Conservation (phyloP, 1,140 invertebrate species). For the Drosophila subobscura region DNA sequence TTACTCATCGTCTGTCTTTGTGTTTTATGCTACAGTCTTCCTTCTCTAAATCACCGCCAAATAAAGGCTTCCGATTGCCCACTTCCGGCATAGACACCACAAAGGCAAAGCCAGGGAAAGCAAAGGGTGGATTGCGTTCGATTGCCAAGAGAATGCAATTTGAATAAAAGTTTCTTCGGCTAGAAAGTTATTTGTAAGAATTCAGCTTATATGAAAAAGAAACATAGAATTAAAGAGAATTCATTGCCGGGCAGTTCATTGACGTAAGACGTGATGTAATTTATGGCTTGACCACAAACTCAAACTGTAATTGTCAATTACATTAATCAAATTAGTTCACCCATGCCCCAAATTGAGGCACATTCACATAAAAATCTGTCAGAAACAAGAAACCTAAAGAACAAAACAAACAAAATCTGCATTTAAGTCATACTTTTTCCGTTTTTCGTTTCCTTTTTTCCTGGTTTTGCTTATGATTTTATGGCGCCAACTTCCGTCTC, state of each 20-base stretch:
- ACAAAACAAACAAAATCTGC: not conserved
- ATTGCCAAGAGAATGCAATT: conserved; percentile 9
- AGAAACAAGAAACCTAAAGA: not conserved
- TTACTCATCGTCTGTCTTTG: too few relatives aligned
- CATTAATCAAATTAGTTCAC: conserved; percentile 56
- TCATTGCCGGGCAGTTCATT: conserved; percentile 7
- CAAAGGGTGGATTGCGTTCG: conserved; percentile 7
- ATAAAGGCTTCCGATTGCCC: conserved; percentile 49
- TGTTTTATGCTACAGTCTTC: conserved; percentile 3
- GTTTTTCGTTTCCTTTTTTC: not conserved
- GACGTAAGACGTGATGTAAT: conserved; percentile 22
- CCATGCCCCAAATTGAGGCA: conserved; percentile 12
- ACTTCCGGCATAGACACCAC: conserved; percentile 38
- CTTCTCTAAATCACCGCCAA: conserved; percentile 24
- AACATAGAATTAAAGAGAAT: not conserved
- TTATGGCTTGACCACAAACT: conserved; percentile 13
- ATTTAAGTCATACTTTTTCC: conserved; percentile 12
- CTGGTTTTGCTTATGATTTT: conserved; percentile 20
- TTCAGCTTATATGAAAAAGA: too few relatives aligned
- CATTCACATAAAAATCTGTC: not conserved
- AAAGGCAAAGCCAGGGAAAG: not conserved
- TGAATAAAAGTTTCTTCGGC: conserved; percentile 1
- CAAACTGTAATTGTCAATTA: conserved; percentile 6
- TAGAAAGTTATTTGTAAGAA: not conserved
- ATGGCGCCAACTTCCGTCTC: conserved; percentile 16